Base-by-base conservation (phyloP, 2,888 invertebrate species). In the Pachycephus smyrnensis region DNA sequence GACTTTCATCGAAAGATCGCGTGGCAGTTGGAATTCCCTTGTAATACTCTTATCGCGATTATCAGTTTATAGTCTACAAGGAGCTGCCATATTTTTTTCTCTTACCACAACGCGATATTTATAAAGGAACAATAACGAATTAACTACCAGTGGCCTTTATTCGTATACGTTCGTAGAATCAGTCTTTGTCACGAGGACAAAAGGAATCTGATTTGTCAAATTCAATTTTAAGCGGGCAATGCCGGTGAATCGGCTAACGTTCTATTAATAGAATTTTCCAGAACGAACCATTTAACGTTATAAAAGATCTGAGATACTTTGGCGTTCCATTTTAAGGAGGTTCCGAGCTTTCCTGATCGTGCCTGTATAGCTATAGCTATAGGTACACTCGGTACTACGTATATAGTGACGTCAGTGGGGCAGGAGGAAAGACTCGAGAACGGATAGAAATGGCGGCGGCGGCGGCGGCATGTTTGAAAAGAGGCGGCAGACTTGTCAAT, bases 401-500 rank as follows among this genome's bases (percentile, higher is more conserved):
- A 23, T 23, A 2, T 23, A 55, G 9, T 23, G 23, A 55, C 1
- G 23, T 55, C 55, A 4, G 55, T 23, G 23, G 55, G 23, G 55
- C 9, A 55, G 23, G 55, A 2, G 55, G 55, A 9, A 15, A 23
- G 55, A 55, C 55, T 55, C 55, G 55, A 2, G 55, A 23, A 55
- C 55, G 55, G 55, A 23, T 55, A 55, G 55, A 55, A 55, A 55
- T 9, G 55, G 55, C 55, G 55, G 55, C 33, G 33, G 55, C 33
- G 33, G 4, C 33, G 33, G 33, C 55, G 55, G 23, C 9, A 9
- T 23, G 55, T 55, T 75, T 82, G 82, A 85, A 84, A 86, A 85
- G 83, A 80, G 80, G 74, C 79, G 77, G 80, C 71, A 76, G 82
- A 77, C 85, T 88, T 87, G 88, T 88, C 89, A 89, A 89, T 89